A percentile compares a stretch with the other conserved stretches of the same genome.
These are phyloP conservation scores for Lumbricus terrestris DNA, from an alignment of 2,888 invertebrate genomes.

Conservation along the genomic window DNA sequence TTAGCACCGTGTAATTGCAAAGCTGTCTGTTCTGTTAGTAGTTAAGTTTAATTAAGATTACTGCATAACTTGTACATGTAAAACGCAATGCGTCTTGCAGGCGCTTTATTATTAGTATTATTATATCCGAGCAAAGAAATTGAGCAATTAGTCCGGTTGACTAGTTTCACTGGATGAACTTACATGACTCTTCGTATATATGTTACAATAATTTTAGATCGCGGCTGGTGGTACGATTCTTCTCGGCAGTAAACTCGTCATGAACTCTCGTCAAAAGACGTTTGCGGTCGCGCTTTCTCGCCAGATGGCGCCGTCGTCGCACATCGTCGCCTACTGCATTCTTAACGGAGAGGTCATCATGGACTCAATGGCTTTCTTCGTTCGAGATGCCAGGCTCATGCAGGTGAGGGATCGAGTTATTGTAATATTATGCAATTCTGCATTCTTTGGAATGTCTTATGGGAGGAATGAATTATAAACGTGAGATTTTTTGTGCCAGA, in stretches of 20 bases:
- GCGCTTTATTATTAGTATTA: too few relatives aligned
- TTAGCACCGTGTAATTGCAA: too few relatives aligned
- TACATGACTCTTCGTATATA: too few relatives aligned
- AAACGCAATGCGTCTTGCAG: too few relatives aligned
- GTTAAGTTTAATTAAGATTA: too few relatives aligned
- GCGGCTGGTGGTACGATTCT: conserved; percentile 87
- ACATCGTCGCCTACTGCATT: conserved; percentile 81
- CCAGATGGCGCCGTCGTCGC: conserved; percentile 77
- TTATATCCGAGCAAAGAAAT: too few relatives aligned
- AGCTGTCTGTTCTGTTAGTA: too few relatives aligned
- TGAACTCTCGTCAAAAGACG: conserved; percentile 61
- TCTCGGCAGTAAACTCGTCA: conserved; percentile 77
- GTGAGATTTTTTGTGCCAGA: too few relatives aligned
- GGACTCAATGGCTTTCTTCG: conserved; percentile 88
- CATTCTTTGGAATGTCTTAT: too few relatives aligned
- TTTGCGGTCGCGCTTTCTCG: conserved; percentile 61
- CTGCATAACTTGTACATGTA: too few relatives aligned
- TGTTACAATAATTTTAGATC: conserved; percentile 58
- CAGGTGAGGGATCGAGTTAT: conserved; percentile 8
- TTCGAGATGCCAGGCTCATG: conserved; percentile 77
- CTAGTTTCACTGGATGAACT: not conserved
- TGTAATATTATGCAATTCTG: not conserved
- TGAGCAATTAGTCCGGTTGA: not conserved
- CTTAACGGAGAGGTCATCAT: conserved; percentile 74
- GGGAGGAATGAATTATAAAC: too few relatives aligned